phyloP scores from a whole-genome alignment of 2,113 vertebrate genomes.

The Pycnonotus jocosus region DNA sequence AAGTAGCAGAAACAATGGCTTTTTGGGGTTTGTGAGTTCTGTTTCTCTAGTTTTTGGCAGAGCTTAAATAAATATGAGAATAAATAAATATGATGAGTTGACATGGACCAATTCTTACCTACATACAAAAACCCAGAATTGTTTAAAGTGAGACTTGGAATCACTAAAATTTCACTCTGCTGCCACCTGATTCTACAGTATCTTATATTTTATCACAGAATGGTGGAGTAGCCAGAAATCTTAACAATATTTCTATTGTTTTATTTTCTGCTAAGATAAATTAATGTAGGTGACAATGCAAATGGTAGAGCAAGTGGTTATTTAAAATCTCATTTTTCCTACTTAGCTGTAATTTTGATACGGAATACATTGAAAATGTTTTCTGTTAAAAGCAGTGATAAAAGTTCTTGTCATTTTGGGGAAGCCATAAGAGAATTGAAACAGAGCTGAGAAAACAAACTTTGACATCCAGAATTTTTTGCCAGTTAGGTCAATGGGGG shows the following conservation, averaged over 20 bases:
- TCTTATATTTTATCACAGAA: background rate
- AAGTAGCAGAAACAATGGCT: background rate
- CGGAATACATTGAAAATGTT: background rate
- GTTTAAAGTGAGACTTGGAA: background rate
- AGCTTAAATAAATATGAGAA: background rate
- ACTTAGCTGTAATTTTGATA: background rate
- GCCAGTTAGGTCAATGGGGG: background rate
- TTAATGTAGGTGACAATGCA: background rate
- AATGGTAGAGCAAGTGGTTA: background rate
- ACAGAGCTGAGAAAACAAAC: background rate
- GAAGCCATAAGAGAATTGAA: background rate
- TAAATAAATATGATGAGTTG: background rate
- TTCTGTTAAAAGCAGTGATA: background rate
- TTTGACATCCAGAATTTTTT: background rate
- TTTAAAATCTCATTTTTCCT: background rate
- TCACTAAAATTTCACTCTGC: background rate
- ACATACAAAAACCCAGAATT: background rate
- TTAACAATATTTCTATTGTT: background rate
- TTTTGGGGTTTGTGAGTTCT: background rate
- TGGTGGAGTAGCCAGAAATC: background rate
- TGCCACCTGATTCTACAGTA: background rate
- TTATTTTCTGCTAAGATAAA: background rate
- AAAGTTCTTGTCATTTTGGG: background rate
- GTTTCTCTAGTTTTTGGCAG: background rate
- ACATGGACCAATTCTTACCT: background rate